Conservation (phyloP, 2,888 invertebrate species). For the Eristalis tenax region DNA sequence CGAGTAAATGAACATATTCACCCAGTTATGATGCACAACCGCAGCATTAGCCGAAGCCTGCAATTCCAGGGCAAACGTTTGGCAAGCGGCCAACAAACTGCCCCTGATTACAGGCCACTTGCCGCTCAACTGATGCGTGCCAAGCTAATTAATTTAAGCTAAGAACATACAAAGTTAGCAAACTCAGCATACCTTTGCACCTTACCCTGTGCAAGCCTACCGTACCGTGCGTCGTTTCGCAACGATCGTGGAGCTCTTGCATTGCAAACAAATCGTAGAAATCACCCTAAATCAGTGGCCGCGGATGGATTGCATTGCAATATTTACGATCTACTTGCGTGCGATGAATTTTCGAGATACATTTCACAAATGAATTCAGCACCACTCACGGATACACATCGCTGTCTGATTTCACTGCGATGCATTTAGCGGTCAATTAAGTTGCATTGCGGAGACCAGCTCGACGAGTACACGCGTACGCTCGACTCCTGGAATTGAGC, state of each 20-base stretch:
- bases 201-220: neutral
- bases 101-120: conserved; percentile 59
- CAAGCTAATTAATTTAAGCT: conserved; percentile 59
- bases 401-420: neutral
- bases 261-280: conserved; percentile 32
- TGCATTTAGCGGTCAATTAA: conserved; percentile 59
- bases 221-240: neutral
- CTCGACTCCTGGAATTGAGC: neutral
- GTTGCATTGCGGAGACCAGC: conserved; percentile 21
- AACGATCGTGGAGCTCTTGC: neutral
- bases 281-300: conserved; percentile 55
- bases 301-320: conserved; percentile 39
- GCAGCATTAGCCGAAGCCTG: conserved; percentile 10
- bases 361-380: conserved; percentile 13
- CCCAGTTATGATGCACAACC: conserved; percentile 19
- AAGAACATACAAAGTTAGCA: neutral
- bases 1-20: conserved; percentile 19
- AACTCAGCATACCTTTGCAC: neutral
- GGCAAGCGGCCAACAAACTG: conserved; percentile 32
- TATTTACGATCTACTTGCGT: conserved; percentile 62
- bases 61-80: conserved; percentile 36
- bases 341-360: conserved; percentile 41
- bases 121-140: conserved; percentile 67
- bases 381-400: conserved; percentile 2
- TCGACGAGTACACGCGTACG: no score